Evolutionary conservation across 2,797 vertebrate species (phyloP).

Genomic region (Dromococcyx pavoninus): DNA sequence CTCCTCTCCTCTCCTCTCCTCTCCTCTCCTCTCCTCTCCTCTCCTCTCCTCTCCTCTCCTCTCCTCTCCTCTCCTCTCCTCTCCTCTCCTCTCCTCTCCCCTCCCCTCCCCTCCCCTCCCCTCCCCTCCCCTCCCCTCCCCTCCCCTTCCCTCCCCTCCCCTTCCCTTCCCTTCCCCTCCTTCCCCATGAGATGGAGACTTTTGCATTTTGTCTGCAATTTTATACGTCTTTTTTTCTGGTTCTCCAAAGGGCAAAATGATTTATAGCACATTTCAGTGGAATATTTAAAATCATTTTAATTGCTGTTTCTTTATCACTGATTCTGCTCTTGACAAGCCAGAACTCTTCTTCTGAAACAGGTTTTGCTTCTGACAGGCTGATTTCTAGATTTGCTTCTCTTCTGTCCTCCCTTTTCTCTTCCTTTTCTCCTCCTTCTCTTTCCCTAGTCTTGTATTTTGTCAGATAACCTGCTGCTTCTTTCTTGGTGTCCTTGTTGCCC

Average conservation of each 20-base stretch:
- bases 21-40: no score
- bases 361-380: neutral
- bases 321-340: constrained; percentile 48
- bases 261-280: constrained; percentile 53
- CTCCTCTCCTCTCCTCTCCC: no score
- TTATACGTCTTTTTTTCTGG: constrained; percentile 53
- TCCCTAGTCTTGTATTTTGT: neutral
- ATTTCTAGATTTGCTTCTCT: neutral
- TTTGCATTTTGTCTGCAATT: constrained; percentile 42
- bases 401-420: neutral
- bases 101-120: no score
- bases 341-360: constrained; percentile 35
- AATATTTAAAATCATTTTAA: constrained; percentile 71
- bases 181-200: constrained; percentile 38
- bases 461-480: neutral
- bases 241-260: constrained; percentile 42
- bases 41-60: no score
- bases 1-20: no score
- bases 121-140: no score
- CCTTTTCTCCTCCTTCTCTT: neutral
- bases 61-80: no score
- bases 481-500: rapidly evolving
- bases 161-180: no score
- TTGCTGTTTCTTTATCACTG: constrained; percentile 58
- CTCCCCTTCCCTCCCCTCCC: no score